A percentile compares a stretch with the other conserved stretches of the same genome.
Evolutionary conservation across 2,113 vertebrate genomes (phyloP).

Genomic region (Neoarius graeffei): DNA sequence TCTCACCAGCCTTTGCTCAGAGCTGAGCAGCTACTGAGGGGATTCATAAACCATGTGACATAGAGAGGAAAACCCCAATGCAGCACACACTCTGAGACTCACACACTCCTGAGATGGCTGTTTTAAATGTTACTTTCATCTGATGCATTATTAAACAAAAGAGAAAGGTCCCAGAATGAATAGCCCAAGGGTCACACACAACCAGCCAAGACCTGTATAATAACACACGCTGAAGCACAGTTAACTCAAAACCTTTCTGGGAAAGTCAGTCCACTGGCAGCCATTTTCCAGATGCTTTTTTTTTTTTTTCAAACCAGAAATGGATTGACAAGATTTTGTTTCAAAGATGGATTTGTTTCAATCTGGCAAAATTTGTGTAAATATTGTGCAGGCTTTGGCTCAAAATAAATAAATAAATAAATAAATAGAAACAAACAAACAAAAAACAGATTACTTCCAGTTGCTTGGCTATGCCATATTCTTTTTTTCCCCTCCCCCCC

Average conservation of each 20-base stretch:
- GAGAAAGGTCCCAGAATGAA: slow-evolving; percentile 18
- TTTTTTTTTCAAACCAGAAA: background rate
- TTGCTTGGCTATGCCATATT: background rate
- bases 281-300: background rate
- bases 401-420: too few relatives aligned
- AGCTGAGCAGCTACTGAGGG: slow-evolving; percentile 51
- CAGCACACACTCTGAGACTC: slow-evolving; percentile 56
- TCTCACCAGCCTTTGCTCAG: slow-evolving; percentile 51
- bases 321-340: background rate
- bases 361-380: background rate
- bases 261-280: too few relatives aligned
- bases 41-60: slow-evolving; percentile 64
- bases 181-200: background rate
- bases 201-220: background rate
- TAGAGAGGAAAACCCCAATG: slow-evolving; percentile 47
- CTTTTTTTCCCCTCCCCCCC: too few relatives aligned
- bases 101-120: slow-evolving; percentile 39
- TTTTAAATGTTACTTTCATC: slow-evolving; percentile 48
- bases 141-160: slow-evolving; percentile 52
- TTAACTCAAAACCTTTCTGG: background rate
- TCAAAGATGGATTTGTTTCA: background rate
- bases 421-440: background rate
- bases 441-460: background rate
- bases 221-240: background rate
- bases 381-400: background rate